Base-by-base conservation (phyloP, 2,888 invertebrate genomes). In the Proisotoma minuta region DNA sequence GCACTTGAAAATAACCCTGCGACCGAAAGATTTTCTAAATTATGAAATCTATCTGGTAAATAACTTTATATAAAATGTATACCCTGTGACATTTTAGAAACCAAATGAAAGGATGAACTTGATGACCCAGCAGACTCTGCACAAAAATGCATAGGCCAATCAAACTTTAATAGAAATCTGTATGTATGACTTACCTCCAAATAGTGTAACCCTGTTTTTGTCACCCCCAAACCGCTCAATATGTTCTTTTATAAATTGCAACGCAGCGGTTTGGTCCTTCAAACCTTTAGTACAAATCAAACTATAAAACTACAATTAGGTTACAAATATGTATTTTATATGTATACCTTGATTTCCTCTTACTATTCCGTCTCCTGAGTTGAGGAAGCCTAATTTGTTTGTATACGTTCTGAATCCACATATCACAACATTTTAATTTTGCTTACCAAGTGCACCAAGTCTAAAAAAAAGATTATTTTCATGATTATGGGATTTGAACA, bases 331-430 rank as follows among this genome's bases (percentile, higher is more conserved):
- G 49, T 3, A 29, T 23, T 49, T 66, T 64, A 57, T 66, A 20
- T 66, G 63, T 20, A 69, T 43, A 1, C 65, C 65, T 60, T 53
- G 57, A 52, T 65, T 68, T 26, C 66, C 65, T 39, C 64, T 28
- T 3, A 60, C 40, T 1, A 66, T 57, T 48, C 62, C 66, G 28
- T 69, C 69, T 26, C 66, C 69, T 15, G 69, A 60, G 27, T 65
- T 69, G 15, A 69, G 47, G 56, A 69, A 69, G n/a, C 69, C 69
- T 56, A 34, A 34, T n/a, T n/a, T n/a, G n/a, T n/a, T n/a, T n/a
- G n/a, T n/a, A n/a, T n/a, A n/a, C n/a, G n/a, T n/a, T n/a, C n/a
- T n/a, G n/a, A n/a, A n/a, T n/a, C n/a, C n/a, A n/a, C n/a, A n/a
- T n/a, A n/a, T n/a, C n/a, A n/a, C n/a, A n/a, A n/a, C n/a, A n/a